phyloP scores from a whole-genome alignment of 2,113 vertebrate genomes.

The Centropus bengalensis region DNA sequence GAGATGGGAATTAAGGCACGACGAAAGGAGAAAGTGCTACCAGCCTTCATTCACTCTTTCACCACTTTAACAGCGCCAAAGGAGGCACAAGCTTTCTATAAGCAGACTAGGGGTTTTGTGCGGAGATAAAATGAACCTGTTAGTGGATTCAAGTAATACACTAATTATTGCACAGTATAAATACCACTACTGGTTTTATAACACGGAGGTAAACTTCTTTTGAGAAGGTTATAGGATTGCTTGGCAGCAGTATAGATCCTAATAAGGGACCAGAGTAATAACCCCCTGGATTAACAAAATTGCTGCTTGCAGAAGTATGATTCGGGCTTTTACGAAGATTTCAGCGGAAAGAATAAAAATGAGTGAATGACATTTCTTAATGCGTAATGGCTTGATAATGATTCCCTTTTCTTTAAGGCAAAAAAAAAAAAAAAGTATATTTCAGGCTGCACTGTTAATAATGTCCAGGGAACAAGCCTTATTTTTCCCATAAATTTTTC shows the following conservation, averaged over 20 bases:
- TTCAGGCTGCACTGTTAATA: slow-evolving; percentile 72
- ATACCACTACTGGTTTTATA: slow-evolving; percentile 87
- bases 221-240: slow-evolving; percentile 87
- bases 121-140: slow-evolving; percentile 86
- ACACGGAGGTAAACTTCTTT: slow-evolving; percentile 88
- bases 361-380: slow-evolving; percentile 85
- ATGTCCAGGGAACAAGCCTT: slow-evolving; percentile 70
- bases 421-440: slow-evolving; percentile 42
- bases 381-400: slow-evolving; percentile 79
- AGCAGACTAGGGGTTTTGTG: slow-evolving; percentile 88
- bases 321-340: slow-evolving; percentile 84
- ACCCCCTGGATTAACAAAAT: slow-evolving; percentile 84
- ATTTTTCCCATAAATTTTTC: slow-evolving; percentile 54
- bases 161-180: slow-evolving; percentile 89
- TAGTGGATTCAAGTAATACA: slow-evolving; percentile 88
- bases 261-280: slow-evolving; percentile 85
- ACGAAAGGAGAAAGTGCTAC: slow-evolving; percentile 92
- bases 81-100: slow-evolving; percentile 92
- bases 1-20: slow-evolving; percentile 99
- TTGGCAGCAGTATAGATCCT: slow-evolving; percentile 86
- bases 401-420: slow-evolving; percentile 76
- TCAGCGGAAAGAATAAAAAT: slow-evolving; percentile 83
- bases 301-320: slow-evolving; percentile 84
- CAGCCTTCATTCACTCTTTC: slow-evolving; percentile 94
- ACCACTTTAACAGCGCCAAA: slow-evolving; percentile 85